Conservation (phyloP, 2,113 vertebrate species). For the Cochlearius cochlearius region DNA sequence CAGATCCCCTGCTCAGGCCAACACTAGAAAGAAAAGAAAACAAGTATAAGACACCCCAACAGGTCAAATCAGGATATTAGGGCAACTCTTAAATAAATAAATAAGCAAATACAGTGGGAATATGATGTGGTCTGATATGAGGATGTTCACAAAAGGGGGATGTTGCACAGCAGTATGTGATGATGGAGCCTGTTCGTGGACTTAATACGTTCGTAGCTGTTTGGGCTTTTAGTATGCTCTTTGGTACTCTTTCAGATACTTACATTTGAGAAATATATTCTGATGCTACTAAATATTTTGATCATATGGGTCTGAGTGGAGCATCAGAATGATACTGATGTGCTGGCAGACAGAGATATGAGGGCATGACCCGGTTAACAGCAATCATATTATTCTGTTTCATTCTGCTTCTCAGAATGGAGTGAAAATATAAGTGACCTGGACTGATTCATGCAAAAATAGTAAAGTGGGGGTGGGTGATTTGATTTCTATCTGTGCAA, state of each 20-base stretch:
- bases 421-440: constrained; percentile 15
- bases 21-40: neutral
- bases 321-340: neutral
- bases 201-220: neutral
- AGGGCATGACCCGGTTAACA: neutral
- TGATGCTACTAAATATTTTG: neutral
- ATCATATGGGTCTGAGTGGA: neutral
- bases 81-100: neutral
- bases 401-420: neutral
- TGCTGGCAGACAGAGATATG: neutral
- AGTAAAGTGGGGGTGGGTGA: neutral
- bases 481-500: constrained; percentile 42
- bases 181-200: neutral
- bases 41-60: neutral
- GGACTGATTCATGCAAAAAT: neutral
- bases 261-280: neutral
- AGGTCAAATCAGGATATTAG: neutral
- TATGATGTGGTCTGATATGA: neutral
- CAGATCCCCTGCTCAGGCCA: neutral
- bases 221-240: neutral
- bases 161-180: neutral
- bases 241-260: neutral
- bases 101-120: neutral
- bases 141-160: neutral
- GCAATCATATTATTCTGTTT: neutral